Evolutionary conservation across 2,888 invertebrate species (phyloP).

Genomic region (Ypsolopha scabrella): DNA sequence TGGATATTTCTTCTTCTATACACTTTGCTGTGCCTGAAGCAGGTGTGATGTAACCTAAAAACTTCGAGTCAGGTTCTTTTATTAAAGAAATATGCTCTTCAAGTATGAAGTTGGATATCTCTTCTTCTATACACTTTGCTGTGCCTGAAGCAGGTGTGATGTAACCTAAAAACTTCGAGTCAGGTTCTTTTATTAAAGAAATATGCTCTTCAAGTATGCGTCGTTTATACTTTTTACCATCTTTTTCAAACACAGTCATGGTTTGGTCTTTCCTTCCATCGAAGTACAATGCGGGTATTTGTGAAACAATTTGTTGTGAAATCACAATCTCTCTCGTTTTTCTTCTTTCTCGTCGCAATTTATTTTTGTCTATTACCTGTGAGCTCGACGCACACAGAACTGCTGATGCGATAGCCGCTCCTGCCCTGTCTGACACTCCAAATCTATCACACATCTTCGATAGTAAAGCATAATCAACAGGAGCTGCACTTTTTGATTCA

Average conservation of each 20-base stretch:
- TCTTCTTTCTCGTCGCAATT: constrained; percentile 5
- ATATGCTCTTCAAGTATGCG: constrained; percentile 2
- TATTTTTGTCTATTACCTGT: constrained; percentile 7
- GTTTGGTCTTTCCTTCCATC: constrained; percentile 7
- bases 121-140: no score
- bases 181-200: no score
- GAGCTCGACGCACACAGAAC: constrained; percentile 6
- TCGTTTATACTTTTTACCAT: constrained; percentile 4
- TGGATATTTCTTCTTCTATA: no score
- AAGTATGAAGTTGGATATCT: no score
- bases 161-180: no score
- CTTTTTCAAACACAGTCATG: constrained; percentile 3
- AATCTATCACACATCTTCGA: constrained; percentile 10
- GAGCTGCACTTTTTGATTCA: no score
- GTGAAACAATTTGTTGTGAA: not conserved
- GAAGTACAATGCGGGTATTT: constrained; percentile 7
- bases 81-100: no score
- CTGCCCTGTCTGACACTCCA: constrained; percentile 9
- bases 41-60: no score
- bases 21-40: no score
- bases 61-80: no score
- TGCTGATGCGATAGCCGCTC: constrained; percentile 9
- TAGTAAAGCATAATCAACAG: constrained; percentile 4
- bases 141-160: no score
- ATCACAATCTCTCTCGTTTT: not conserved